Evolutionary conservation across 1,140 invertebrate genomes (phyloP), one percentile per base, ranked within the genome.

Genomic region (Magallana gigas): DNA sequence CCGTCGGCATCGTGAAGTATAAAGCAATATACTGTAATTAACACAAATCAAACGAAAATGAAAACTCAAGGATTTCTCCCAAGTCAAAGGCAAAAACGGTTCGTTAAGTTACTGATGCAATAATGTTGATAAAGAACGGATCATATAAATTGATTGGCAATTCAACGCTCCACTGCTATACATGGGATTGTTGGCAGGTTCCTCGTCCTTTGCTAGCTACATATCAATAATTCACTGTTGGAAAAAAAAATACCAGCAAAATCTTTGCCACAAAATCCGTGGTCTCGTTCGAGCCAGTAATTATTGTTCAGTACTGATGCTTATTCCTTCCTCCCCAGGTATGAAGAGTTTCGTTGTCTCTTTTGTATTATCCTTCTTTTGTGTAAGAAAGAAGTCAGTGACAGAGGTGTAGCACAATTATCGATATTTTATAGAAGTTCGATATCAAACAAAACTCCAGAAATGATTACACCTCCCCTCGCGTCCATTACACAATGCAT

Each of bases 1-100:
- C 85, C 5, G 57, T 85, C 5, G 85, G 18, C 85, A 85, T 85
- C 57, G n/a, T 18, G 64, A 71, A 71, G 64, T 71, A 48, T 48
- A 23, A 18, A 29, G 64, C 4, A 71, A 71, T 23, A 71, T 23
- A 71, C 9, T 0, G 9, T 71, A 18, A 71, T 71, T 71, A 71
- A 71, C 64, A 71, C 64, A 23, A 71, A 71, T 71, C 11, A 71
- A 71, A 29, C 18, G 64, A 29, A 7, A 71, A 71, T 71, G 29
- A 71, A 71, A 71, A 71, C 29, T 18, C 64, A 23, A 71, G 18
- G 29, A 71, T 23, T 8, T 71, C 3, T 2, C 64, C 16, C 64
- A 2, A 71, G 64, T 71, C 64, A 29, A 71, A 8, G 18, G 64
- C 36, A 48, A 71, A 71, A 8, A 36, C 36, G 29, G 7, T 71